These are phyloP conservation scores for Myotis findleyi DNA, from an alignment of 2,797 vertebrate species.

Conservation along the genomic window DNA sequence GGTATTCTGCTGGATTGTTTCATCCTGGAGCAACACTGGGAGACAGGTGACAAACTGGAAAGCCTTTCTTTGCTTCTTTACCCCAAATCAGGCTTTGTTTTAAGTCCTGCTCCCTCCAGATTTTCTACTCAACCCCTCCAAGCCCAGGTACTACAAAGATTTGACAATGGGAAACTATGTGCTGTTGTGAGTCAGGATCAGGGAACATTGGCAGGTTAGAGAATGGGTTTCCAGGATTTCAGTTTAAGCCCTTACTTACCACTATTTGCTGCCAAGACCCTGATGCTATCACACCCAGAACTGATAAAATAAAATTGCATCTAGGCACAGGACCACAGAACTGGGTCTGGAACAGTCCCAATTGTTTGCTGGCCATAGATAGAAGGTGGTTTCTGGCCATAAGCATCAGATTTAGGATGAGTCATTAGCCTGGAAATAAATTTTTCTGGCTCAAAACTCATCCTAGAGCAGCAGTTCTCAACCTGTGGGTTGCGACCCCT, in stretches of 20 bases:
- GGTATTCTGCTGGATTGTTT: background rate
- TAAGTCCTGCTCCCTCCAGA: background rate
- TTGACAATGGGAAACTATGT: background rate
- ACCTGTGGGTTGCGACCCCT: too few species aligned
- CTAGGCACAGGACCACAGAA: background rate
- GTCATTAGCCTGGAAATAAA: background rate
- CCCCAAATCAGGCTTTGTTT: background rate
- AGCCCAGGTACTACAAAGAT: background rate
- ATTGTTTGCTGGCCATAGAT: background rate
- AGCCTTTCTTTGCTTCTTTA: background rate
- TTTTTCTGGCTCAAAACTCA: constrained; percentile 24
- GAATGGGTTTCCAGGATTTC: background rate
- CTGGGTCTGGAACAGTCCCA: background rate
- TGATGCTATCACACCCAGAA: background rate
- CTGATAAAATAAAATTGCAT: background rate
- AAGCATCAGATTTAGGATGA: background rate
- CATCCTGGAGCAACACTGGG: background rate
- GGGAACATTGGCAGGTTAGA: background rate
- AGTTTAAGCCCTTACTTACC: background rate
- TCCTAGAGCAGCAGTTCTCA: background rate
- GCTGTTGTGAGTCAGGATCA: background rate
- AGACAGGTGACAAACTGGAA: background rate
- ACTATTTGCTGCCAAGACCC: background rate
- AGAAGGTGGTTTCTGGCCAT: background rate
- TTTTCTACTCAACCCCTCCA: background rate